Evolutionary conservation across 23 tunicate genomes (phyloP), one percentile per base, ranked within the genome.

Genomic region (Oikopleura albicans): DNA sequence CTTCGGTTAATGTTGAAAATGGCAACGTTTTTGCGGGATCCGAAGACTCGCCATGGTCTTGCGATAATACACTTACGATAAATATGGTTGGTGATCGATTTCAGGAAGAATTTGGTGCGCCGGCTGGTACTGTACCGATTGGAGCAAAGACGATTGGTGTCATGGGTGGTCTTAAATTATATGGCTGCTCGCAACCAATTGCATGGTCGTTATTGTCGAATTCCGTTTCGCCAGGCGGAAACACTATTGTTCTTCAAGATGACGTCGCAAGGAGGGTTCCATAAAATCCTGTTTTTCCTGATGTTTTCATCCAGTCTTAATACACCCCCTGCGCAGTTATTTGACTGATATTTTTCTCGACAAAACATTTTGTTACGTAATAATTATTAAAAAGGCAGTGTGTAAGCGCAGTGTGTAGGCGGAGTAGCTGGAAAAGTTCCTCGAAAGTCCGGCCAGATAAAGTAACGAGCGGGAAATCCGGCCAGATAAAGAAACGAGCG

Each of bases 111-210:
- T 89, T 91, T 89, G 88, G 89, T 0, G 86, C 83, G 35, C 76
- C 90, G 38, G 88, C 84, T 40, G 75, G 49, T 33, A 93, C 98
- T 66, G 95, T 88, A 4, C 40, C 22, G 1, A 83, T 59, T 39
- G 98, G 96, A 37, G 59, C 86, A 1, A 66, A 40, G 4, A 85
- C 76, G 28, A 86, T 93, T 1, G 59, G 38, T 4, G 76, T 90
- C 0, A 39, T 36, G 39, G 85, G 85, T 37, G 85, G 56, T 8
- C 91, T 93, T 40, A 49, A 22, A 8, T 49, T 49, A 22, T 8
- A 8, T 49, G 59, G 59, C 59, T 49, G 59, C 22, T 22, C 59
- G 22, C 59, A 49, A 22, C 8, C 8, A 8, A 49, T 22, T 8
- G 16, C 59, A 8, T 49, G 22, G 16, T 49, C 59, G 59, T 49